Evolutionary conservation across 2,888 invertebrate species (phyloP).

Genomic region (Epinotia brunnichana): DNA sequence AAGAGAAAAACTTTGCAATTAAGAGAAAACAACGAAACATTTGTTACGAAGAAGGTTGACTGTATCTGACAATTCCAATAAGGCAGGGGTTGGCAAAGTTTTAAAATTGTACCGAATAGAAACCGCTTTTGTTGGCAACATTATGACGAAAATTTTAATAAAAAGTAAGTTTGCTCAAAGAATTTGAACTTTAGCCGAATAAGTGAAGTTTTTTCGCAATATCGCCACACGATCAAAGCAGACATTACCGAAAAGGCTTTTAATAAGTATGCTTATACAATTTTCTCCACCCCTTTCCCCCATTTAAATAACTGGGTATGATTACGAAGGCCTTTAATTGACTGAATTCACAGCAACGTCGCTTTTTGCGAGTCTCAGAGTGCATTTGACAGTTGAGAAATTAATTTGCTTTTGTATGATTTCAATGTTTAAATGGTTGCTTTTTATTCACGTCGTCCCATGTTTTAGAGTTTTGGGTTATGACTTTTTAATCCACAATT

Average conservation of each 20-base stretch:
- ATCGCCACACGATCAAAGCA: slow-evolving; percentile 52
- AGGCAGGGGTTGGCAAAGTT: slow-evolving; percentile 7
- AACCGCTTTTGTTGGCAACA: slow-evolving; percentile 30
- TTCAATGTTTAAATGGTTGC: background rate
- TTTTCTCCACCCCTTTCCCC: slow-evolving; percentile 50
- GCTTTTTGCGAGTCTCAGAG: background rate
- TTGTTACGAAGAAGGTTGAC: background rate
- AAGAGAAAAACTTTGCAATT: too few relatives aligned
- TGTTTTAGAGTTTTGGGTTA: too few relatives aligned
- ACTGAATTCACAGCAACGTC: slow-evolving; percentile 46
- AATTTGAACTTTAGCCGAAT: slow-evolving; percentile 35
- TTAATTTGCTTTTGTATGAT: slow-evolving; percentile 9
- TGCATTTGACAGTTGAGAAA: slow-evolving; percentile 23
- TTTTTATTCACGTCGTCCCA: background rate
- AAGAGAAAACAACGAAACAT: too few relatives aligned
- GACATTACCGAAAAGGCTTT: slow-evolving; percentile 52
- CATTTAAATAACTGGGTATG: slow-evolving; percentile 49
- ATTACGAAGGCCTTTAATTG: slow-evolving; percentile 49
- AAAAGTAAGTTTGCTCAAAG: slow-evolving; percentile 30
- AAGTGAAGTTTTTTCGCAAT: slow-evolving; percentile 56
- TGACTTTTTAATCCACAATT: too few relatives aligned
- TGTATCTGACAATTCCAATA: slow-evolving; percentile 11
- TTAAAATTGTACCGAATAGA: slow-evolving; percentile 18
- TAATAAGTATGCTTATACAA: slow-evolving; percentile 58
- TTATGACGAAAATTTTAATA: slow-evolving; percentile 38